Conservation (phyloP, 2,888 invertebrate species). For the Coenonympha glycerion region DNA sequence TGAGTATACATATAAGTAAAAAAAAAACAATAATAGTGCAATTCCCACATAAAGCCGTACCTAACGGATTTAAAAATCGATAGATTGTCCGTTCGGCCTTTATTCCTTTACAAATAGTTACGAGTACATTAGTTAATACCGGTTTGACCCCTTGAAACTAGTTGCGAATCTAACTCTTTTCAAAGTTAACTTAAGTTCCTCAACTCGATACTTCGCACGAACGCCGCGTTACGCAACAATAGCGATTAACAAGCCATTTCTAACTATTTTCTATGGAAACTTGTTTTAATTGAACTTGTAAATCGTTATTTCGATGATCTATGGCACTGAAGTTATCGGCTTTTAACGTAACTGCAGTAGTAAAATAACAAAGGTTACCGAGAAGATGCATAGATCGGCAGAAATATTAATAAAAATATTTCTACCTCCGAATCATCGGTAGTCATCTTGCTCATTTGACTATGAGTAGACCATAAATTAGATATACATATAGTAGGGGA, state of each 20-base stretch:
- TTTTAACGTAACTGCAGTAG: no score
- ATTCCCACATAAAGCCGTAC: slow-evolving; percentile 30
- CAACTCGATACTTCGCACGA: slow-evolving; percentile 50
- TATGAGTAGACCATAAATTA: no score
- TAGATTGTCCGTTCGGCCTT: slow-evolving; percentile 29
- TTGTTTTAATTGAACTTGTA: slow-evolving; percentile 37
- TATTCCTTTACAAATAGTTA: slow-evolving; percentile 23
- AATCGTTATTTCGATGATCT: slow-evolving; percentile 38
- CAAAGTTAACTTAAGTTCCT: slow-evolving; percentile 34
- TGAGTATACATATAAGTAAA: neutral
- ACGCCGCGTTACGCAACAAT: slow-evolving; percentile 59
- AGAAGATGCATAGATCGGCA: no score
- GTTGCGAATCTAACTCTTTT: slow-evolving; percentile 33
- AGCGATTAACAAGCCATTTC: slow-evolving; percentile 64
- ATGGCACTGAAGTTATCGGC: slow-evolving; percentile 24
- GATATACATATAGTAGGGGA: no score
- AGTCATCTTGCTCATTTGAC: no score
- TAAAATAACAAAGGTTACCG: no score
- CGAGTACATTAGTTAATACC: slow-evolving; percentile 25
- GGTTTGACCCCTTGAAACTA: slow-evolving; percentile 26
- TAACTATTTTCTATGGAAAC: slow-evolving; percentile 38
- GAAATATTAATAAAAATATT: no score
- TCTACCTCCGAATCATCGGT: no score
- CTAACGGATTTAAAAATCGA: slow-evolving; percentile 29
- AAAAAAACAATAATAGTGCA: slow-evolving; percentile 7